Evolutionary conservation across 30 jellyfish, hydroid and myxozoan genomes (phyloP).

Genomic region (Calvadosia cruxmelitensis): DNA sequence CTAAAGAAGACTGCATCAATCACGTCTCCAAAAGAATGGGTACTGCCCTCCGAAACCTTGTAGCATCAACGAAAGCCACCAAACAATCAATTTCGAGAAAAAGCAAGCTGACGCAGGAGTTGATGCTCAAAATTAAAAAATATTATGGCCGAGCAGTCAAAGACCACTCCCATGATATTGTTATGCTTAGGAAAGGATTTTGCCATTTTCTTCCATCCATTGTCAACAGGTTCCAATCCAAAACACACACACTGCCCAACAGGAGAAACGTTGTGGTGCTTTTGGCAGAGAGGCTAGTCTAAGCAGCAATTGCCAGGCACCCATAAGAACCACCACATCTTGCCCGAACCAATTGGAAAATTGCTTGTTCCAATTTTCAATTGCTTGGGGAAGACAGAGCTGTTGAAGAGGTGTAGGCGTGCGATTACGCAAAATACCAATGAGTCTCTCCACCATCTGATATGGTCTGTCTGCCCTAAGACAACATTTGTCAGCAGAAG

Average conservation of each 20-base stretch:
- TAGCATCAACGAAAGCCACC: too few relatives aligned
- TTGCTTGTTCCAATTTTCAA: conserved; percentile 19
- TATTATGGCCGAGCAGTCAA: too few relatives aligned
- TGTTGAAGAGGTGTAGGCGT: conserved; percentile 15
- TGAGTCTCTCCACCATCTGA: conserved; percentile 8
- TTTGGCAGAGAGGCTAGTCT: conserved; percentile 7
- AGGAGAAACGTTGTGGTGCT: conserved; percentile 16
- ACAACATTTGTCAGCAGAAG: conserved; percentile 19
- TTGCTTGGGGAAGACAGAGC: background rate
- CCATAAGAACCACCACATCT: conserved; percentile 23
- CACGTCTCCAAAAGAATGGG: too few relatives aligned
- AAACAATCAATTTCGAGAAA: too few relatives aligned
- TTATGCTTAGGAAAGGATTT: too few relatives aligned
- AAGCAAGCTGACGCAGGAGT: too few relatives aligned
- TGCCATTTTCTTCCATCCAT: too few relatives aligned
- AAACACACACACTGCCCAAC: conserved; percentile 8
- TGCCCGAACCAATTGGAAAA: conserved; percentile 17
- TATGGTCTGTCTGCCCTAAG: conserved; percentile 24
- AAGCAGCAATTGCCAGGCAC: conserved; percentile 4
- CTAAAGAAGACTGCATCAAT: too few relatives aligned
- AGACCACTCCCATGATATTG: too few relatives aligned
- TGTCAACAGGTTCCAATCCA: conserved; percentile 3
- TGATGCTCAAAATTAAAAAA: too few relatives aligned
- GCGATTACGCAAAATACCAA: conserved; percentile 20
- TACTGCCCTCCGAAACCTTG: too few relatives aligned